Evolutionary conservation across 2,888 invertebrate species (phyloP).

Genomic region (Notodonta ziczac): DNA sequence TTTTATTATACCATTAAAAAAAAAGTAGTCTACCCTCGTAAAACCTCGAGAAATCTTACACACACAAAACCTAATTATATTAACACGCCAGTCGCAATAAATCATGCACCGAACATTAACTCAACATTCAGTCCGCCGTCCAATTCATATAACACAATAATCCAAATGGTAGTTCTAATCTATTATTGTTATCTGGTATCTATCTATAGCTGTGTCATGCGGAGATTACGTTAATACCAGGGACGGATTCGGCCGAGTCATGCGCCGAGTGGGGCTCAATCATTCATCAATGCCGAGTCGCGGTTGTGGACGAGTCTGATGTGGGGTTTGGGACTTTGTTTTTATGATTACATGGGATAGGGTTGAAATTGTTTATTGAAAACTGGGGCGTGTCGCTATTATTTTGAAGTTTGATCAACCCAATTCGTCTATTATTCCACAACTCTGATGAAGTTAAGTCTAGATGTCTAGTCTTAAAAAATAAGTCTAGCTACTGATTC

Average conservation of each 20-base stretch:
- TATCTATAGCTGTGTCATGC: conserved; percentile 26
- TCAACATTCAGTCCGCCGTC: conserved; percentile 8
- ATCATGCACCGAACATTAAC: conserved; percentile 7
- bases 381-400: no score
- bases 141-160: conserved; percentile 10
- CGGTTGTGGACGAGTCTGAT: neutral
- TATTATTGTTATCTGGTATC: conserved; percentile 28
- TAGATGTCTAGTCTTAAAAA: no score
- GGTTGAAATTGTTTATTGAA: neutral
- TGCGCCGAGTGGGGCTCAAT: neutral
- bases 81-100: neutral
- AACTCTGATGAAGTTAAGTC: no score
- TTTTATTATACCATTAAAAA: no score
- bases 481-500: no score
- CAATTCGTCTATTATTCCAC: no score
- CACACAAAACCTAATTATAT: neutral
- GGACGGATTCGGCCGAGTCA: neutral
- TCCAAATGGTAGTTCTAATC: conserved; percentile 17
- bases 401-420: no score
- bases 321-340: neutral
- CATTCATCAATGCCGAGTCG: conserved; percentile 10
- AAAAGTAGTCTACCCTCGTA: no score
- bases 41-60: neutral
- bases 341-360: neutral
- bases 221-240: conserved; percentile 23